Evolutionary conservation across 2,113 vertebrate genomes (phyloP), one percentile per base, ranked within the genome.

Genomic region (Erpornis zantholeuca): DNA sequence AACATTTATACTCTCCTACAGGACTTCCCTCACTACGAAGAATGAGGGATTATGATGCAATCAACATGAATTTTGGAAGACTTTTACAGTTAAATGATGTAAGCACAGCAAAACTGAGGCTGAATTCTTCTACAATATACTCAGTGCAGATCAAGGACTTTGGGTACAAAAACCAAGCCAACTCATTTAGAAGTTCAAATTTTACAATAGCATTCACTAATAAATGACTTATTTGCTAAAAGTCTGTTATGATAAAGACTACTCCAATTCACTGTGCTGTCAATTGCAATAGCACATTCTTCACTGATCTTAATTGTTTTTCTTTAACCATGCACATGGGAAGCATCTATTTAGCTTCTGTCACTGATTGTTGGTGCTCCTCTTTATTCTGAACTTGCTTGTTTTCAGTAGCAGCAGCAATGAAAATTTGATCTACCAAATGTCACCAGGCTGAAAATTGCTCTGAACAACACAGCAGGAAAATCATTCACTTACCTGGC

Each of bases 401-500:
- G 8, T 73, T 91, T 94, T 42, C 71, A 89, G 65, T 36, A 65
- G 47, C 23, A 53, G 54, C 56, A 79, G 53, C 49, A 91, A 69
- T n/a, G 61, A 82, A 82, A 87, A 72, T 27, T 10, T 21, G 9
- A n/a, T 69, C 54, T 42, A 70, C 14, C 42, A 75, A 70, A 75
- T 10, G 33, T 35, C 72, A 66, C 24, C 21, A 75, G 35, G 40
- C 40, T 71, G 47, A 86, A 91, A 13, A 50, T 0, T 11, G 33
- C 44, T 60, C 64, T 76, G 72, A 72, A 35, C 40, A 86, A 22
- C 15, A 63, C 38, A 70, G 56, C 17, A 36, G 44, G 63, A 79
- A 63, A 38, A 91, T 21, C 25, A 56, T 59, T 78, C 63, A 69
- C 44, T 98, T 93, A 99, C 99, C 99, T 99, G 92, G 99, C 99